These are phyloP conservation scores for Apostichopus californicus DNA, from an alignment of 35 echinoderm and acorn worm species.

Conservation along the genomic window DNA sequence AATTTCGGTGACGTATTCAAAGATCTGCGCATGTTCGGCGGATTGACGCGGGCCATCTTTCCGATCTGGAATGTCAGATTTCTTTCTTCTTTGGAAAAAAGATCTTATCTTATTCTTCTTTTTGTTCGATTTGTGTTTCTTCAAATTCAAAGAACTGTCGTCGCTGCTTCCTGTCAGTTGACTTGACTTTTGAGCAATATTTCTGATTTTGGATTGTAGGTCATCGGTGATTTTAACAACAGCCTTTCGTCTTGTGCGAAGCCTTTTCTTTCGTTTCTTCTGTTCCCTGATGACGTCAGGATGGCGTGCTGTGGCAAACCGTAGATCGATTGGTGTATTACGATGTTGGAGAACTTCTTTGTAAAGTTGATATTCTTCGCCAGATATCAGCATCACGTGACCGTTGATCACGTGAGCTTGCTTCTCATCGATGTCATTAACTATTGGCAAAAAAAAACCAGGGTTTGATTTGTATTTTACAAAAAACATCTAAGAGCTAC, in stretches of 20 bases:
- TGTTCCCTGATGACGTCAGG: slow-evolving; percentile 33
- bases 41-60: neutral
- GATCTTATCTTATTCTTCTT: neutral
- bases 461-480: no score
- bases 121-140: neutral
- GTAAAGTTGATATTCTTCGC: slow-evolving; percentile 54
- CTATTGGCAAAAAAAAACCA: neutral
- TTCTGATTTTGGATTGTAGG: neutral
- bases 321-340: slow-evolving; percentile 46
- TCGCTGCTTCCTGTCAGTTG: neutral
- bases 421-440: slow-evolving; percentile 25
- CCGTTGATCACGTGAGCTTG: slow-evolving; percentile 78
- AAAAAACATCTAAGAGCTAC: no score
- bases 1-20: slow-evolving; percentile 62
- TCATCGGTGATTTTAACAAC: neutral
- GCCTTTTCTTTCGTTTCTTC: neutral
- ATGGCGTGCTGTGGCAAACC: slow-evolving; percentile 39
- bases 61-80: neutral
- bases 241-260: neutral
- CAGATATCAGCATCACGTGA: slow-evolving; percentile 82
- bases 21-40: neutral
- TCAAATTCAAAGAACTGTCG: no score
- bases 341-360: slow-evolving; percentile 52
- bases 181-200: neutral
- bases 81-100: neutral